Evolutionary conservation across 1,140 invertebrate species (phyloP), one percentile per base, ranked within the genome.

Genomic region (Ectropis grisescens): DNA sequence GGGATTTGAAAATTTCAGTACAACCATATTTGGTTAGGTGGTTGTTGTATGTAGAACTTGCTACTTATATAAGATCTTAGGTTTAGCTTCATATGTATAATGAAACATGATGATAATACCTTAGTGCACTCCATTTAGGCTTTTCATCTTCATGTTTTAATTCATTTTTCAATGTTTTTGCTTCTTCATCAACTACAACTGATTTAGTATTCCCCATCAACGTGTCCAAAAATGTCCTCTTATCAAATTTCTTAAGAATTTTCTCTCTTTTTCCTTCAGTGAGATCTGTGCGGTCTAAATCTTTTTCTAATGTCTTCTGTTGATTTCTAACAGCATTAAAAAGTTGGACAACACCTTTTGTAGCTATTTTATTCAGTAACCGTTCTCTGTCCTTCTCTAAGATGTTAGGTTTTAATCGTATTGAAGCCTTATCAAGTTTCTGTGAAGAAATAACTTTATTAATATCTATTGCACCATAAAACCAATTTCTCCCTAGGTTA

Each of bases 241-340:
- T 95, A 49, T 93, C 89, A 41, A 96, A 87, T 50, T 85, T 90
- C 66, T 93, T 91, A 13, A 94, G 75, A 24, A 93, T 89, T 70
- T 93, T 93, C 47, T 94, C 93, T 60, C 89, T 88, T 57, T 93
- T 93, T 24, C 87, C 84, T 72, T 94, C 91, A 14, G 93, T 84
- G n/a, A 89, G 84, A 14, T 92, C 91, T 29, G 87, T 92, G 40
- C 88, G 83, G 25, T 87, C 79, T 40, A 96, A 65, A 74, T 94
- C 89, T 32, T 86, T 85, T 31, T 91, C 86, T 30, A 95, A 82
- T 31, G 88, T 85, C 66, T 89, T 91, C 70, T 96, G 94, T 75
- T 96, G 94, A 48, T 90, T 86, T 59, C 85, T 87, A 0, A 97
- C 94, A 12, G 93, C 91, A 86, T 97, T 97, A 49, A 97, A 97